These are phyloP conservation scores for Sebastes steindachneri DNA, from an alignment of 2,797 vertebrate species.

Conservation along the genomic window DNA sequence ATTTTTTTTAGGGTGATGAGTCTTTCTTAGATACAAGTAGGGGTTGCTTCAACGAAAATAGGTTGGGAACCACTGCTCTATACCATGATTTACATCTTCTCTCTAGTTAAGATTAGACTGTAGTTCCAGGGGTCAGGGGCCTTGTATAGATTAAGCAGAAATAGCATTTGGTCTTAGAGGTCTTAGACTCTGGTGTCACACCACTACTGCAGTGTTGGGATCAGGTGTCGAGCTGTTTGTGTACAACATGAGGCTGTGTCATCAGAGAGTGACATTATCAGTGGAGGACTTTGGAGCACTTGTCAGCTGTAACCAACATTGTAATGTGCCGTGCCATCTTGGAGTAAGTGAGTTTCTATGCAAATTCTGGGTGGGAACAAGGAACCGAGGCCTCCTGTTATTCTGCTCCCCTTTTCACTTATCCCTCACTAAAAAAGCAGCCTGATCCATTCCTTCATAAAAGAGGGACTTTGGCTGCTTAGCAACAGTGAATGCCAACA, in stretches of 20 bases:
- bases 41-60: too few relatives aligned
- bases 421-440: slow-evolving; percentile 54
- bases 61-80: not conserved
- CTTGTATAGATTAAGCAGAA: slow-evolving; percentile 79
- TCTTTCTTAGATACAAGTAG: too few relatives aligned
- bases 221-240: slow-evolving; percentile 59
- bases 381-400: slow-evolving; percentile 5
- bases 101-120: slow-evolving; percentile 55
- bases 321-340: not conserved
- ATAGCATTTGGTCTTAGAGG: slow-evolving; percentile 69
- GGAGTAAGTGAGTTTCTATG: not conserved
- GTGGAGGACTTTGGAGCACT: not conserved
- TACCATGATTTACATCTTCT: slow-evolving; percentile 42
- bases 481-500: slow-evolving; percentile 81
- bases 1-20: too few relatives aligned
- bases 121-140: slow-evolving; percentile 39
- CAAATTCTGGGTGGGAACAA: not conserved
- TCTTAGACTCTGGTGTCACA: slow-evolving; percentile 57
- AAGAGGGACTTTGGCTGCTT: slow-evolving; percentile 77
- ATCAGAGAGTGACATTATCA: slow-evolving; percentile 7
- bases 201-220: slow-evolving; percentile 41
- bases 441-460: slow-evolving; percentile 67
- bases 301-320: not conserved
- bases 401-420: slow-evolving; percentile 37
- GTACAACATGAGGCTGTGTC: slow-evolving; percentile 20